Evolutionary conservation across 2,888 invertebrate species (phyloP).

Genomic region (Cephus pulcher): DNA sequence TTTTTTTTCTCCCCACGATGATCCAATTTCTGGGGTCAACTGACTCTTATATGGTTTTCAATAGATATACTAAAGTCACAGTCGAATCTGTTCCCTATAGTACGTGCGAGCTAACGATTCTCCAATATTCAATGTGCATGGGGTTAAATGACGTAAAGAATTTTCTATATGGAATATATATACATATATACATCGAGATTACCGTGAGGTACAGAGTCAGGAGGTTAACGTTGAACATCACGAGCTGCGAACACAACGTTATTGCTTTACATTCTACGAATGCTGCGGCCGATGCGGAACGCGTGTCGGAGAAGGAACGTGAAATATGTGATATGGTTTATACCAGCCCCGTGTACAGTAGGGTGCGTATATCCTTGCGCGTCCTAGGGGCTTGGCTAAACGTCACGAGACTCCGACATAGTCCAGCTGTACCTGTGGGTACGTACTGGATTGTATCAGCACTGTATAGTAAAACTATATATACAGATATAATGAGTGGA

Average conservation of each 20-base stretch:
- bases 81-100: neutral
- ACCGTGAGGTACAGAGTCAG: neutral
- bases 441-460: too few species aligned
- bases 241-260: neutral
- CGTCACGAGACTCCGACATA: neutral
- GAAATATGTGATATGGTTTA: neutral
- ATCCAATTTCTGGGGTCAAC: neutral
- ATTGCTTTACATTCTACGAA: neutral
- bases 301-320: neutral
- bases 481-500: too few species aligned
- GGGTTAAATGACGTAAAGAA: neutral
- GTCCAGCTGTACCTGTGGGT: neutral
- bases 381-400: neutral
- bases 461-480: too few species aligned
- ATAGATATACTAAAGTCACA: neutral
- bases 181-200: neutral
- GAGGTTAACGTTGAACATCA: neutral
- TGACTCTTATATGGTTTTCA: neutral
- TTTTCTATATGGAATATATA: neutral
- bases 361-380: neutral
- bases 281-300: neutral
- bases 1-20: neutral
- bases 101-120: neutral
- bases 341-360: neutral
- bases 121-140: neutral